Evolutionary conservation across 2,113 vertebrate genomes (phyloP), one percentile per base, ranked within the genome.

Genomic region (Apeltes quadracus): DNA sequence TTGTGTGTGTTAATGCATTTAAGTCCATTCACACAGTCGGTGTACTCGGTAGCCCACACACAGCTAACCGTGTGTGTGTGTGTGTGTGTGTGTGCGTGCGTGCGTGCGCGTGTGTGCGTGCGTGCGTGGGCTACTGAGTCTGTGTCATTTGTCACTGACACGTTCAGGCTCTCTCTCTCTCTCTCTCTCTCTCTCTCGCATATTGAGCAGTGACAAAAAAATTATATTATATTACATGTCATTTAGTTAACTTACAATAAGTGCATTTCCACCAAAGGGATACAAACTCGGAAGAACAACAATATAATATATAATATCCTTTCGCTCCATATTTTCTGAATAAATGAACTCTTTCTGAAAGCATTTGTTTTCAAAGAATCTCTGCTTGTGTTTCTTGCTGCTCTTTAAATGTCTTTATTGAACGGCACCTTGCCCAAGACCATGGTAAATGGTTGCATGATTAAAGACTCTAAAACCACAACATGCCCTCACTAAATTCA

Each of bases 141-240:
- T n/a, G n/a, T 78, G 79, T 84, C 63, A 72, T 86, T 84, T 82
- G 61, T 91, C 87, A 84, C 66, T 79, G 75, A 75, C 82, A 63
- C 43, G 27, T 74, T 79, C 66, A 69, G 72, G 50, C 54, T 59
- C 64, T 64, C 75, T 70, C 75, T 75, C 53, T 46, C 12, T 16
- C 36, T 38, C 13, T 41, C 2, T 41, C 39, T 41, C 48, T 59
- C 68, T 57, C 69, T 71, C 77, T 75, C 48, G 13, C 11, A 16
- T 20, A 58, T 51, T 36, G 14, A 41, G 25, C 16, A 32, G 16
- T 11, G 16, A 58, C 54, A 23, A 48, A 7, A n/a, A n/a, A n/a
- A n/a, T n/a, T n/a, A n/a, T n/a, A n/a, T n/a, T n/a, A n/a, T n/a
- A n/a, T n/a, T n/a, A n/a, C n/a, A n/a, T n/a, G n/a, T n/a, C n/a